Percentiles rank a stretch among this genome's conserved stretches.
Evolutionary conservation across 2,113 vertebrate genomes (phyloP).

Genomic region (Artemisiospiza belli): DNA sequence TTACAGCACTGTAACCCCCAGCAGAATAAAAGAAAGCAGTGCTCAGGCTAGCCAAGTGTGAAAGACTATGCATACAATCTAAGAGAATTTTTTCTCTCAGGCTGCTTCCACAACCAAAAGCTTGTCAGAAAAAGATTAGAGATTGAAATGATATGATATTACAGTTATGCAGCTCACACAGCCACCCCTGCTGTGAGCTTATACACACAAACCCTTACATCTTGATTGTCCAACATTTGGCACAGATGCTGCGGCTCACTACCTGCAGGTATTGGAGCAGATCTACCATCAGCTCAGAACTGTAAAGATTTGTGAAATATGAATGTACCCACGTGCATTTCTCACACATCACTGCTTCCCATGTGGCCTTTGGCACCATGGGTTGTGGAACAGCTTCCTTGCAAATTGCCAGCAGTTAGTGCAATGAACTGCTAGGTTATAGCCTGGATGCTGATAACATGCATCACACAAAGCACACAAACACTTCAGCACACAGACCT

Average conservation of each 20-base stretch:
- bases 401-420: neutral
- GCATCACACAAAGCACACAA: accelerated
- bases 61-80: neutral
- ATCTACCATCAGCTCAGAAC: neutral
- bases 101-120: neutral
- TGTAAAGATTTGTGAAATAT: neutral
- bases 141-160: neutral
- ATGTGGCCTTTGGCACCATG: neutral
- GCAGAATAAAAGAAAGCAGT: neutral
- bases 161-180: neutral
- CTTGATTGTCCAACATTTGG: neutral
- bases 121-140: neutral
- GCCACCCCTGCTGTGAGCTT: neutral
- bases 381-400: neutral
- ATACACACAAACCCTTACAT: neutral
- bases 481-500: neutral
- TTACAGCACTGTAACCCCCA: neutral
- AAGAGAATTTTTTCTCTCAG: neutral
- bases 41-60: neutral
- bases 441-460: accelerated
- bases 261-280: neutral
- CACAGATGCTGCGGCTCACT: neutral
- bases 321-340: neutral
- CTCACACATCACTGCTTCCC: neutral
- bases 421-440: neutral